These are phyloP conservation scores for Luperina testacea DNA, from an alignment of 2,888 invertebrate genomes.

Conservation along the genomic window DNA sequence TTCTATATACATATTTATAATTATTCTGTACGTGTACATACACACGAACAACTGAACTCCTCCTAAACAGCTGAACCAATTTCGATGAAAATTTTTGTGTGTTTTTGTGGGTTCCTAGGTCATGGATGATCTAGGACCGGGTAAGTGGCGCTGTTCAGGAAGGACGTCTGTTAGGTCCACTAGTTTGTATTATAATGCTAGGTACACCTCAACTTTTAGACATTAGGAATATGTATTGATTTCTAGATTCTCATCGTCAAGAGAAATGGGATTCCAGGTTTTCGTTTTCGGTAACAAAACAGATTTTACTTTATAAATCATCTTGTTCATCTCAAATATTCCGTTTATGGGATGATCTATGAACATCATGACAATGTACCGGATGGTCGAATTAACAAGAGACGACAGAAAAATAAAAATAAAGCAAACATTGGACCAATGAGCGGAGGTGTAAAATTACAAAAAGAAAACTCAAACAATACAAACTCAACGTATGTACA, in stretches of 20 bases:
- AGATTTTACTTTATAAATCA: background rate
- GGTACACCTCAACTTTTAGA: background rate
- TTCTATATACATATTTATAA: too few species aligned
- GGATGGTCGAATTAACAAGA: conserved; percentile 66
- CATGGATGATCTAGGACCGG: too few species aligned
- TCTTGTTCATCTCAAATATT: background rate
- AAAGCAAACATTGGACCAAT: conserved; percentile 71
- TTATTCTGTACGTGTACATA: background rate
- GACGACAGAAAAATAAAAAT: conserved; percentile 66
- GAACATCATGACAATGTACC: conserved; percentile 54
- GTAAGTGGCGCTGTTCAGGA: background rate
- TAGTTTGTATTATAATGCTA: background rate
- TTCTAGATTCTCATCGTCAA: background rate
- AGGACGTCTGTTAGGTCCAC: background rate
- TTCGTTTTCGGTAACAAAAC: background rate
- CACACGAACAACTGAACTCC: background rate
- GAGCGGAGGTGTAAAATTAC: conserved; percentile 59
- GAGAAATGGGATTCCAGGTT: background rate
- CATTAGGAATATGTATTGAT: background rate
- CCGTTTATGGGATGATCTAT: conserved; percentile 37
- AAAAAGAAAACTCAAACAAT: conserved; percentile 46
- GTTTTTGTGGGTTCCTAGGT: background rate
- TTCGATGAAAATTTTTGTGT: background rate
- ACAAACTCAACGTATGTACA: conserved; percentile 82
- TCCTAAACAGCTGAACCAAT: background rate